Conservation (phyloP, 2,113 vertebrate species). For the Lasiurus cinereus region DNA sequence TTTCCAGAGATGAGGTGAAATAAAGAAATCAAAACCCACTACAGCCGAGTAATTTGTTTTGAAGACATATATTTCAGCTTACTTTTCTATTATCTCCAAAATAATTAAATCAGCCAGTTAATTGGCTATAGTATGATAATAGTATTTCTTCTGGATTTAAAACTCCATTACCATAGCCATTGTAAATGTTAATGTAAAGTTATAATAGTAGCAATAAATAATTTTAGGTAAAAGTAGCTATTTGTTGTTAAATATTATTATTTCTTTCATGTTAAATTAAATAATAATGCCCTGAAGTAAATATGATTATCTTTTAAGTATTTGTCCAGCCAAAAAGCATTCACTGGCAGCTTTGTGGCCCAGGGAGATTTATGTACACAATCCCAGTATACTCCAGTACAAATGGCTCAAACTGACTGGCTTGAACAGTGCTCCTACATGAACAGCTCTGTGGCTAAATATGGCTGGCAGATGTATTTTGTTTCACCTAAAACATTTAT, state of each 20-base stretch:
- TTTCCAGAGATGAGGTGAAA: neutral
- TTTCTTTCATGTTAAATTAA: constrained; percentile 27
- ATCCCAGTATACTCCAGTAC: neutral
- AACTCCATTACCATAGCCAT: neutral
- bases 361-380: neutral
- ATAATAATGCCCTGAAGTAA: neutral
- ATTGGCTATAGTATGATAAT: neutral
- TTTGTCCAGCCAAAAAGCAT: neutral
- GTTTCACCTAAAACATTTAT: neutral
- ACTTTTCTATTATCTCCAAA: constrained; percentile 29
- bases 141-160: neutral
- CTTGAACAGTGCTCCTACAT: neutral
- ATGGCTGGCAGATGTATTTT: neutral
- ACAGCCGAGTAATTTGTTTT: neutral
- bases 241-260: constrained; percentile 11
- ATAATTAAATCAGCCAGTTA: neutral
- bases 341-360: neutral
- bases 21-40: neutral
- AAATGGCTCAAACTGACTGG: neutral
- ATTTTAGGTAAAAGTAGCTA: neutral
- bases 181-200: neutral
- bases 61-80: neutral
- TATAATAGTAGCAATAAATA: neutral
- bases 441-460: neutral
- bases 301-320: neutral